Evolutionary conservation across 2,888 invertebrate species (phyloP).

Genomic region (Griposia aprilina): DNA sequence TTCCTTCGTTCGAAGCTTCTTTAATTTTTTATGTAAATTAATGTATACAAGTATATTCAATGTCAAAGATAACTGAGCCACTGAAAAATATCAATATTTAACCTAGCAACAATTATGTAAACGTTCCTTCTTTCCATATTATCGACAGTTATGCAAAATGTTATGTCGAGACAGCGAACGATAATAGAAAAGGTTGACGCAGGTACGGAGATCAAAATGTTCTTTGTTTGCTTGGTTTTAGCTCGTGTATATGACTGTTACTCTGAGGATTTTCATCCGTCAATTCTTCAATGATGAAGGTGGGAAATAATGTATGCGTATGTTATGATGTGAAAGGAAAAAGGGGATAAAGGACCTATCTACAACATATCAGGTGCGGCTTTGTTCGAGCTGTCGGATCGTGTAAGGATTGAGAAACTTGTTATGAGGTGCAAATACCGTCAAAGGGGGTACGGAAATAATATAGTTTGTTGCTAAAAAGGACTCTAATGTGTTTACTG

Average conservation of each 20-base stretch:
- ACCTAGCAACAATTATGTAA: conserved; percentile 16
- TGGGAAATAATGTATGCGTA: conserved; percentile 14
- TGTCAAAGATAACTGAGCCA: not conserved
- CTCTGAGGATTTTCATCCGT: conserved; percentile 24
- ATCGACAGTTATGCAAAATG: conserved; percentile 29
- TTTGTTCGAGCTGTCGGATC: conserved; percentile 12
- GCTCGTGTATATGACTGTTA: conserved; percentile 27
- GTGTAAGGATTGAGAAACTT: not conserved
- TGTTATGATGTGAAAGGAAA: not conserved
- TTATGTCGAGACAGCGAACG: conserved; percentile 12
- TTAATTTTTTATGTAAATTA: not conserved
- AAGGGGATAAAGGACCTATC: conserved; percentile 3
- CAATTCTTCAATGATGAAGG: conserved; percentile 24
- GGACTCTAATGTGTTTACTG: too few relatives aligned
- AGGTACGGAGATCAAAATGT: conserved; percentile 24
- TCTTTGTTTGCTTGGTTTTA: conserved; percentile 39
- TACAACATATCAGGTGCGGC: not conserved
- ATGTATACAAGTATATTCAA: not conserved
- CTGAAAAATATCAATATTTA: conserved; percentile 5
- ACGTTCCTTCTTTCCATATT: not conserved
- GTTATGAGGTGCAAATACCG: conserved; percentile 1
- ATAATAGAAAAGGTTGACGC: conserved; percentile 35
- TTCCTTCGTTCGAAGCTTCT: not conserved
- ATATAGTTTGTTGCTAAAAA: too few relatives aligned
- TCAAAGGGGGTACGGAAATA: too few relatives aligned